A percentile compares a stretch with the other conserved stretches of the same genome.
Evolutionary conservation across 2,797 vertebrate genomes (phyloP).

Genomic region (Poeciliopsis gracilis): DNA sequence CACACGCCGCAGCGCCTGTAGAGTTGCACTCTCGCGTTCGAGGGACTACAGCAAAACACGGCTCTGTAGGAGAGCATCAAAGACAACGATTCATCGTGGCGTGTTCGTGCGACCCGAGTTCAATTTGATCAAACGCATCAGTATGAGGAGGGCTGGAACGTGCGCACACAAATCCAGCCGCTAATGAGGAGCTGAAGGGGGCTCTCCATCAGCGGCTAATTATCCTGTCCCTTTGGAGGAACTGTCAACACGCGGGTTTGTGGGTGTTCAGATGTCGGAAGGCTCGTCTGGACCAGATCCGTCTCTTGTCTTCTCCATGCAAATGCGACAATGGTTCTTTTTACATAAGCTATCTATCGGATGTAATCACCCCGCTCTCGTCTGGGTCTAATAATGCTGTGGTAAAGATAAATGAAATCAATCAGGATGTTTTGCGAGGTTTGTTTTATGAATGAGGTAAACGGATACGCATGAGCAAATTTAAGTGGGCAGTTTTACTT

Average conservation of each 20-base stretch:
- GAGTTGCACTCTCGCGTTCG: conserved; percentile 3
- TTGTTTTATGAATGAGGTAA: not conserved
- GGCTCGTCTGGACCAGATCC: conserved; percentile 23
- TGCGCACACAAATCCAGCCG: conserved; percentile 39
- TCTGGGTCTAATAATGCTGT: not conserved
- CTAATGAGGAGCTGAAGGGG: conserved; percentile 78
- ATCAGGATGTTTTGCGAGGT: not conserved
- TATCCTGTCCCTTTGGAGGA: conserved; percentile 67
- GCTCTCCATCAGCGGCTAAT: conserved; percentile 75
- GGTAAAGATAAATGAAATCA: conserved; percentile 7
- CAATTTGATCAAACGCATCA: conserved; percentile 42
- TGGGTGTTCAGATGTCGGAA: conserved; percentile 46
- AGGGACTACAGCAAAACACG: conserved; percentile 30
- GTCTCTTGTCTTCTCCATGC: conserved; percentile 35
- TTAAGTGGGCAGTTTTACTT: too few species aligned
- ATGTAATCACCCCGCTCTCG: conserved; percentile 42
- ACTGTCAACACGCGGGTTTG: conserved; percentile 19
- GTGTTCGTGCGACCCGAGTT: conserved; percentile 29
- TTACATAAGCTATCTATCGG: conserved; percentile 64
- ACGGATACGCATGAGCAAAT: too few species aligned
- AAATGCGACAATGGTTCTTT: conserved; percentile 53
- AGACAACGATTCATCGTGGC: conserved; percentile 39
- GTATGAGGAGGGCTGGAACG: not conserved
- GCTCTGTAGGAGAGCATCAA: conserved; percentile 41
- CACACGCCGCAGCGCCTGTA: not conserved